Evolutionary conservation across 1,140 invertebrate species (phyloP), one percentile per base, ranked within the genome.

Genomic region (Drosophila kohkoa): DNA sequence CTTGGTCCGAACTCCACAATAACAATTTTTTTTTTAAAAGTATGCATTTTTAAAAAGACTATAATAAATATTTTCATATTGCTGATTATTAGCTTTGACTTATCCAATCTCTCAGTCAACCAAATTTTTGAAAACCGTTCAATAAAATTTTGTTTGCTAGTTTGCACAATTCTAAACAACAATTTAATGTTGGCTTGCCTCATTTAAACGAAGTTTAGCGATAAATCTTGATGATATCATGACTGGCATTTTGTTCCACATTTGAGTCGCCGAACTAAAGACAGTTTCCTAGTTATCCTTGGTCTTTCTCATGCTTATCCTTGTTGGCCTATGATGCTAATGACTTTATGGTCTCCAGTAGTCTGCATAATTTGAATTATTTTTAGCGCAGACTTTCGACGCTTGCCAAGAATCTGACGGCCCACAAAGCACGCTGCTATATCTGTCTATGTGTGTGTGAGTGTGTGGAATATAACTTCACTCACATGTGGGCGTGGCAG

Each of bases 321-420:
- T 35, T 58, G 58, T 77, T 74, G 64, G 58, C 64, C 63, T 57
- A 63, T 54, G 20, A 65, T 60, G 73, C 63, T 81, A 81, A 81
- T 81, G 79, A 65, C 79, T 74, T 77, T 69, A 77, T 69, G 57
- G 79, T 82, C 79, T 78, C 79, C 75, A 82, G 43, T 68, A 62
- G 81, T 76, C 81, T 83, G 81, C 80, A 82, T 79, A 83, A 83
- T 83, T 82, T 82, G 72, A 79, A 63, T 78, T 70, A 67, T 75
- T 71, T 62, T 38, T 69, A 51, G 65, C 28, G 60, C 59, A 64
- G 58, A 52, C 49, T 38, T 45, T 46, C 38, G 15, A 70, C 65
- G 46, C 58, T 62, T 79, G 81, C 81, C 81, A 81, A 81, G 73
- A 41, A 66, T 52, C 10, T 55, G 35, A 55, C 41, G 46, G 52